Conservation (phyloP, 2,113 vertebrate species). For the Callithrix jacchus region DNA sequence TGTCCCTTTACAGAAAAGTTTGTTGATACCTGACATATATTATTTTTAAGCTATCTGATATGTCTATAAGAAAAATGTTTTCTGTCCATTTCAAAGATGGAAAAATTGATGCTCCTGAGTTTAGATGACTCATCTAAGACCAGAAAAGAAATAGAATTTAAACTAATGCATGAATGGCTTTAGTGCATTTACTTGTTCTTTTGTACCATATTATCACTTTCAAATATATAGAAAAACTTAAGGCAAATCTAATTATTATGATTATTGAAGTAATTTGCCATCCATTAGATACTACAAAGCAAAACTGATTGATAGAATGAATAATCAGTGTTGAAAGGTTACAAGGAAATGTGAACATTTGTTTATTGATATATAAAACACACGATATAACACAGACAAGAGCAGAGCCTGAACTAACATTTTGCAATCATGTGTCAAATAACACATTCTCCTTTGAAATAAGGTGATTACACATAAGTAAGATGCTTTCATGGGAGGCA, state of each 20-base stretch:
- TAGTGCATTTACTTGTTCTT: neutral
- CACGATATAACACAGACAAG: neutral
- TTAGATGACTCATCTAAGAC: neutral
- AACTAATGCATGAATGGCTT: neutral
- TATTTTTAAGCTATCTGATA: neutral
- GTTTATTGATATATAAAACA: neutral
- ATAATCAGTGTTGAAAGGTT: neutral
- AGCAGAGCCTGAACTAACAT: neutral
- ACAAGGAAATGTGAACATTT: neutral
- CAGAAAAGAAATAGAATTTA: neutral
- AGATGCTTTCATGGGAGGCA: neutral
- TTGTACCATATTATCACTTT: neutral
- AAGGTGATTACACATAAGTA: neutral
- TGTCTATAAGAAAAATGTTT: neutral
- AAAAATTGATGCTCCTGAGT: neutral
- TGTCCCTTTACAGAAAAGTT: neutral
- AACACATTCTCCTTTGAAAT: neutral
- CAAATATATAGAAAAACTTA: neutral
- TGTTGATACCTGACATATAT: neutral
- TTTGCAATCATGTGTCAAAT: neutral
- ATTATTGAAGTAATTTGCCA: neutral
- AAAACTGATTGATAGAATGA: neutral
- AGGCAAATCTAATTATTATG: neutral
- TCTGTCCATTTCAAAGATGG: neutral
- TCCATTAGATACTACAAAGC: neutral